phyloP scores from a whole-genome alignment of 2,113 vertebrate species.

The Salvelinus fontinalis region DNA sequence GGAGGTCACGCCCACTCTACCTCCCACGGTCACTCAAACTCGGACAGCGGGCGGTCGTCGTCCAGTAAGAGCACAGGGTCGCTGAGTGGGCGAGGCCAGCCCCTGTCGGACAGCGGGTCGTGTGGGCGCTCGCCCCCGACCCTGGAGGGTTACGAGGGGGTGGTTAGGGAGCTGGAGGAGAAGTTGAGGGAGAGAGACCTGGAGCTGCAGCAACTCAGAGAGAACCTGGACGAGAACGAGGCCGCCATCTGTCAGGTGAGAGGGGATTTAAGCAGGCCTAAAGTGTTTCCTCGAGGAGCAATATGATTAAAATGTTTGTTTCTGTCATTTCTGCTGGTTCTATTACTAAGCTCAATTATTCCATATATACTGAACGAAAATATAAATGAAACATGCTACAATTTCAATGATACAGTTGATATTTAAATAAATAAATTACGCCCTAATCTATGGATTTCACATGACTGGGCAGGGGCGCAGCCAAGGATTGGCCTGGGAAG shows the following conservation, averaged over 20 bases:
- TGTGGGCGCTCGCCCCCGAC: constrained; percentile 83
- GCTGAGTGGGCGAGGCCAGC: constrained; percentile 81
- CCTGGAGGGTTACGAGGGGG: constrained; percentile 82
- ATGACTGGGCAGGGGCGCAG: no score
- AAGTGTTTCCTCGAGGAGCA: no score
- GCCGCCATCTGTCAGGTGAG: constrained; percentile 89
- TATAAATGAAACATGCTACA: not conserved
- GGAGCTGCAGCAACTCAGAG: constrained; percentile 87
- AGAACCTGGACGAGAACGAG: constrained; percentile 93
- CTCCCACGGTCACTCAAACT: constrained; percentile 89
- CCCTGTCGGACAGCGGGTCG: constrained; percentile 88
- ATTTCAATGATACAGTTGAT: no score
- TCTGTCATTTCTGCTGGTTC: not conserved
- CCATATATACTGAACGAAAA: not conserved
- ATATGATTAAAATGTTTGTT: no score
- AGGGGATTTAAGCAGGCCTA: not conserved
- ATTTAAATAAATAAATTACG: no score
- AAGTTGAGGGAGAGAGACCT: constrained; percentile 90
- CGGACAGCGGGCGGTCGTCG: constrained; percentile 95
- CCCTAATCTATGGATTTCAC: no score
- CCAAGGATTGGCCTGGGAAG: no score
- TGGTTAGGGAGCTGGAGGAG: constrained; percentile 92
- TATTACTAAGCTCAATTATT: not conserved
- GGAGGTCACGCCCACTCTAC: constrained; percentile 81
- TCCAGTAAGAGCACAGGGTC: constrained; percentile 97